phyloP scores from a whole-genome alignment of 1,140 invertebrate species.

The Cydia strobilella region DNA sequence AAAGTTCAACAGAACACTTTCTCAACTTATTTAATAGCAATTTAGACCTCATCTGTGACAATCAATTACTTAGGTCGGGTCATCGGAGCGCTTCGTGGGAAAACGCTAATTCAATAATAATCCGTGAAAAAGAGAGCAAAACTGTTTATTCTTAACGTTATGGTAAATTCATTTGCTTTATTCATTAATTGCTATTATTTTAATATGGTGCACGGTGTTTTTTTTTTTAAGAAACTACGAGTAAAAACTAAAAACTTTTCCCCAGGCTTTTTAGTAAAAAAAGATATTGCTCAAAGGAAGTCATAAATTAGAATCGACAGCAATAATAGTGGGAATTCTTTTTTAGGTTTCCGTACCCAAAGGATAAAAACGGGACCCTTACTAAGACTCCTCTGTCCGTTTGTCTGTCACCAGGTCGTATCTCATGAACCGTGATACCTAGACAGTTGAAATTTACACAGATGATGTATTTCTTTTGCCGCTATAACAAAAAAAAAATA shows the following conservation, averaged over 20 bases:
- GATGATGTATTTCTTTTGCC: too few relatives aligned
- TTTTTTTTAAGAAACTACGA: background rate
- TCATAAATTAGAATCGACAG: background rate
- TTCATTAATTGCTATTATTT: background rate
- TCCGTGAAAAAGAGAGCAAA: conserved; percentile 26
- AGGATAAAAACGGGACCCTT: too few relatives aligned
- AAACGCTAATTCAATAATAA: conserved; percentile 21
- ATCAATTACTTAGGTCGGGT: background rate
- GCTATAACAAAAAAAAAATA: too few relatives aligned
- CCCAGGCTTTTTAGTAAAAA: background rate
- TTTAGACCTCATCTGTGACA: background rate
- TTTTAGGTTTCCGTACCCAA: too few relatives aligned
- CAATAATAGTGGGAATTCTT: conserved; percentile 9
- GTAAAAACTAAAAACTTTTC: background rate
- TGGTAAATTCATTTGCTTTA: background rate
- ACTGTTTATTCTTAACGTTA: background rate
- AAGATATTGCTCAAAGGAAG: background rate
- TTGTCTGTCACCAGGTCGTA: too few relatives aligned
- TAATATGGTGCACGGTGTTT: background rate
- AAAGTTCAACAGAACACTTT: conserved; percentile 16
- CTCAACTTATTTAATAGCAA: background rate
- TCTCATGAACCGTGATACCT: too few relatives aligned
- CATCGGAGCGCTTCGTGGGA: conserved; percentile 1
- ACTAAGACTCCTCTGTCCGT: too few relatives aligned
- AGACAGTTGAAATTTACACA: too few relatives aligned